Percentiles rank a stretch among this genome's conserved stretches.
Evolutionary conservation across 64 coral and sea anemone species (phyloP).

Genomic region (Anthopleura sola): DNA sequence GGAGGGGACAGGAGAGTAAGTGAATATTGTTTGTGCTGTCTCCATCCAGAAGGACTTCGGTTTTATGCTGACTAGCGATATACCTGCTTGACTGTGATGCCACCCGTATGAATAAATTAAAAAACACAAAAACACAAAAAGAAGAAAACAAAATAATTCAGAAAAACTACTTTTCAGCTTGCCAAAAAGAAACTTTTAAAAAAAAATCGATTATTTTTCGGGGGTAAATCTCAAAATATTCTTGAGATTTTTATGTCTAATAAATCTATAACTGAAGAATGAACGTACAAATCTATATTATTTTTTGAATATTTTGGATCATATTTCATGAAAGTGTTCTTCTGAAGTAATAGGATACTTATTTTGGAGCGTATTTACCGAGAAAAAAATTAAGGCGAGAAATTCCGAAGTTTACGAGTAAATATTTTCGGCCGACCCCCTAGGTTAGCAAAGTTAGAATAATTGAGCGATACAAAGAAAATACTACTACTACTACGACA

Average conservation of each 20-base stretch:
- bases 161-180: not conserved
- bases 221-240: too few species aligned
- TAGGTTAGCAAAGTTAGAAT: not conserved
- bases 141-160: not conserved
- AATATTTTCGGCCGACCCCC: not conserved
- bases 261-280: too few species aligned
- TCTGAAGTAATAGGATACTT: too few species aligned
- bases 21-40: not conserved
- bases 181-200: not conserved
- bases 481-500: not conserved
- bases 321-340: too few species aligned
- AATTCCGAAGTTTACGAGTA: too few species aligned
- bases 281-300: too few species aligned
- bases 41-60: not conserved
- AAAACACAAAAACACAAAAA: not conserved
- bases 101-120: not conserved
- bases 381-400: too few species aligned
- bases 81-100: not conserved
- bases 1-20: not conserved
- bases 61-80: not conserved
- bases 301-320: too few species aligned
- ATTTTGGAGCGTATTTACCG: too few species aligned
- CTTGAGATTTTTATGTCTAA: too few species aligned
- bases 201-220: too few species aligned
- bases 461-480: not conserved